Base-by-base conservation (phyloP, 2,113 vertebrate species). In the Brachyistius frenatus region DNA sequence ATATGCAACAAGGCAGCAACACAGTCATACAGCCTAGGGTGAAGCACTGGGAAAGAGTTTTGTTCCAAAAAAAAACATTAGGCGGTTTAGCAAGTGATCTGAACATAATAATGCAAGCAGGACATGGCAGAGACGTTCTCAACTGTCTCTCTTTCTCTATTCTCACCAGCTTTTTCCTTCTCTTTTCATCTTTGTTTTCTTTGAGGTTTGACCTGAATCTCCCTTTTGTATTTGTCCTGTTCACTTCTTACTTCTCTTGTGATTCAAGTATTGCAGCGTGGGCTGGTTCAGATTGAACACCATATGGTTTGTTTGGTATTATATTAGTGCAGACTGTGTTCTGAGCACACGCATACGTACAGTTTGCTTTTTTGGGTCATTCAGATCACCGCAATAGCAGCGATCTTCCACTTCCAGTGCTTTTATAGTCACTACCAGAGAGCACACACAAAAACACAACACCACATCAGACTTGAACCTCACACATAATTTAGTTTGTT, bases 61-160 rank as follows among this genome's bases (percentile, higher is more conserved):
- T 69, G 30, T 66, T 87, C 68, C 1, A 1, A 72, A 89, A 86
- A 86, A 23, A 63, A 78, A 88, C 65, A 78, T 73, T 15, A 15
- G 58, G 39, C 52, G 54, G 57, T 87, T 89, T 72, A 83, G 66
- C 68, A 49, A 49, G 73, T 65, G 44, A 81, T 81, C 50, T 75
- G 63, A 77, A 54, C 62, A 65, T 72, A 81, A 85, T 58, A 67
- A 75, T 49, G 52, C 16, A 57, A 53, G 62, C 72, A 73, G 62
- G 67, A 75, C 60, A 70, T 54, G 39, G 58, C 23, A 47, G 37
- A 75, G 35, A 62, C 62, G 54, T 60, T 72, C 76, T 81, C 57
- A 72, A 66, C 32, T 52, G 7, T 70, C 71, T 82, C 37, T 72
- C 30, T 56, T 30, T 41, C 67, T 68, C 62, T 5, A 30, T 78